These are phyloP conservation scores for Xylota segnis DNA, from an alignment of 2,888 invertebrate species.

Conservation along the genomic window DNA sequence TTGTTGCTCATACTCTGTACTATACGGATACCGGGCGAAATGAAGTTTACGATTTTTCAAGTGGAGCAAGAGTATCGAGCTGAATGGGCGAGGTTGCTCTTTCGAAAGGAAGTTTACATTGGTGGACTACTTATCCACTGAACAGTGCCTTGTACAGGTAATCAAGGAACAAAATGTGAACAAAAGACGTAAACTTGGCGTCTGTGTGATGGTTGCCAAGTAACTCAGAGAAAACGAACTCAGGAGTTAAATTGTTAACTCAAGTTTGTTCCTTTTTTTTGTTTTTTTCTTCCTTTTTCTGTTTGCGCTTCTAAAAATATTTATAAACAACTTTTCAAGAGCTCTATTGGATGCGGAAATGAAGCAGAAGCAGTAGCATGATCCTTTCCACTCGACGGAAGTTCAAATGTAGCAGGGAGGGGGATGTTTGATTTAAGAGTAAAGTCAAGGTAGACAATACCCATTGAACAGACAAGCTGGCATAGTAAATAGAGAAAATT, in stretches of 20 bases:
- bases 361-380: neutral
- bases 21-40: neutral
- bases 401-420: no score
- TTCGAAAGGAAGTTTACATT: neutral
- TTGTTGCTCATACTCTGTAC: neutral
- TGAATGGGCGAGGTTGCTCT: neutral
- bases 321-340: neutral
- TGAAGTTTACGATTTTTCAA: conserved; percentile 5
- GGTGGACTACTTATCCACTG: neutral
- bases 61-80: conserved; percentile 10
- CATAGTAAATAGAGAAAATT: no score
- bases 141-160: conserved; percentile 6
- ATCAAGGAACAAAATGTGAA: neutral
- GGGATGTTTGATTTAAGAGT: no score
- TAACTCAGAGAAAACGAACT: neutral
- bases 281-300: no score
- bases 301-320: neutral
- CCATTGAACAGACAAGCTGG: no score
- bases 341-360: neutral
- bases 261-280: neutral
- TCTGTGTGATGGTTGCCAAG: neutral
- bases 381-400: neutral
- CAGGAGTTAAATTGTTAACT: neutral
- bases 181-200: neutral
- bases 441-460: no score